These are phyloP conservation scores for Corythornis leucogaster DNA, from an alignment of 2,797 vertebrate species.

Conservation along the genomic window DNA sequence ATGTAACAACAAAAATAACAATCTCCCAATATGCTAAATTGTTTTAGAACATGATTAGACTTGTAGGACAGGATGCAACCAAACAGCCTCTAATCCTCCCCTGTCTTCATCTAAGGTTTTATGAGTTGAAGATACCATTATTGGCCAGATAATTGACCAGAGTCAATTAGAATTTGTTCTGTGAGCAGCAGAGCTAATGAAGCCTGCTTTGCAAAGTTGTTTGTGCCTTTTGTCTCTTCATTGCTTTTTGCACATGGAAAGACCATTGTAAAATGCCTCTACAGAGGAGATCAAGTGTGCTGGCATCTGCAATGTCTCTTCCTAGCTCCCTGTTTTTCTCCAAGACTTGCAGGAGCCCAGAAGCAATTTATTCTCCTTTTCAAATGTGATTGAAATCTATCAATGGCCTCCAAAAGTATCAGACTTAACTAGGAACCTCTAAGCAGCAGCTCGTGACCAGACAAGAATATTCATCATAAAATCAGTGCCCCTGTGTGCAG, in stretches of 20 bases:
- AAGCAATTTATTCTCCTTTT: not conserved
- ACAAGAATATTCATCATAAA: fast-evolving
- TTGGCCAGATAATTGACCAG: not conserved
- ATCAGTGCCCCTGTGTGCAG: not conserved
- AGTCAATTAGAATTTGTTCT: not conserved
- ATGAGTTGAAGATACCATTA: not conserved
- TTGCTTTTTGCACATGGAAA: not conserved
- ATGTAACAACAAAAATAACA: not conserved
- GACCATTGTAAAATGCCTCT: not conserved
- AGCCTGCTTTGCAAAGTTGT: not conserved
- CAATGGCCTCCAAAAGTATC: not conserved
- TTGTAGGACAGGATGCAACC: fast-evolving
- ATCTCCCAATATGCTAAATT: not conserved
- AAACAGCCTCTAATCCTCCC: not conserved
- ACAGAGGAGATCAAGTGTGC: not conserved
- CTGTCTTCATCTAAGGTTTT: not conserved
- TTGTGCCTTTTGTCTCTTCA: not conserved
- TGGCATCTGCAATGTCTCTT: not conserved
- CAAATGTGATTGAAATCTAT: not conserved
- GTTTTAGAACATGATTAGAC: not conserved
- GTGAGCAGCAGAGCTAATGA: not conserved
- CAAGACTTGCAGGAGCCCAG: not conserved
- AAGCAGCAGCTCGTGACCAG: not conserved
- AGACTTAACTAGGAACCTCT: not conserved
- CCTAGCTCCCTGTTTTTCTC: not conserved